phyloP scores from a whole-genome alignment of 2,113 vertebrate genomes.

The Scomber japonicus region DNA sequence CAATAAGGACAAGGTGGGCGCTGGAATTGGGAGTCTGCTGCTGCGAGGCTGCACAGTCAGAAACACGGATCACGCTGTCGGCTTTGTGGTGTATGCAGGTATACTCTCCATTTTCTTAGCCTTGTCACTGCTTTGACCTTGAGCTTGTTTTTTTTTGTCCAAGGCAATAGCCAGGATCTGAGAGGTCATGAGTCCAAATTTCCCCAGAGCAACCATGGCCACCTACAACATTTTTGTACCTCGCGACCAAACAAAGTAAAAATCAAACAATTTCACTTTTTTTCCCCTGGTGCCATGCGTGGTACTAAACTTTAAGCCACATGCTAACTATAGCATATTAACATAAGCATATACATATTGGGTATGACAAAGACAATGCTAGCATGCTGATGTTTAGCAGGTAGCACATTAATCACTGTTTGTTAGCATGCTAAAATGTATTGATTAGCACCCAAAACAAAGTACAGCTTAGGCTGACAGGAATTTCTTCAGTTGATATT shows the following conservation, averaged over 20 bases:
- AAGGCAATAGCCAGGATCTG: not conserved
- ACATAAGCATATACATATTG: no score
- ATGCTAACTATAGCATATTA: no score
- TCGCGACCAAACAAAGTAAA: no score
- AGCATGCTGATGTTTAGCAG: not conserved
- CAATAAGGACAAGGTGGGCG: constrained; percentile 87
- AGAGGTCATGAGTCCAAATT: not conserved
- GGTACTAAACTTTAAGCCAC: no score
- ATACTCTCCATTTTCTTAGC: constrained; percentile 35
- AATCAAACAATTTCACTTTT: no score
- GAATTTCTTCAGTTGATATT: no score
- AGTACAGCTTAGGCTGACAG: not conserved
- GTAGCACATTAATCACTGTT: not conserved
- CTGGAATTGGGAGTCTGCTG: constrained; percentile 91
- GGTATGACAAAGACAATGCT: not conserved
- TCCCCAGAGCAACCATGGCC: not conserved
- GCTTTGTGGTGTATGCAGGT: constrained; percentile 97
- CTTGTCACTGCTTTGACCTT: constrained; percentile 17
- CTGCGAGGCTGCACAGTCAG: constrained; percentile 93
- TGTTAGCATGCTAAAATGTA: not conserved
- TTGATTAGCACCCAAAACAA: not conserved
- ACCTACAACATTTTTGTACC: no score
- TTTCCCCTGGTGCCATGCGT: no score
- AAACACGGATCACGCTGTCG: constrained; percentile 92
- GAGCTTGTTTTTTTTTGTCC: not conserved